Evolutionary conservation across 2,888 invertebrate species (phyloP).

Genomic region (Caenorhabditis drosophilae): DNA sequence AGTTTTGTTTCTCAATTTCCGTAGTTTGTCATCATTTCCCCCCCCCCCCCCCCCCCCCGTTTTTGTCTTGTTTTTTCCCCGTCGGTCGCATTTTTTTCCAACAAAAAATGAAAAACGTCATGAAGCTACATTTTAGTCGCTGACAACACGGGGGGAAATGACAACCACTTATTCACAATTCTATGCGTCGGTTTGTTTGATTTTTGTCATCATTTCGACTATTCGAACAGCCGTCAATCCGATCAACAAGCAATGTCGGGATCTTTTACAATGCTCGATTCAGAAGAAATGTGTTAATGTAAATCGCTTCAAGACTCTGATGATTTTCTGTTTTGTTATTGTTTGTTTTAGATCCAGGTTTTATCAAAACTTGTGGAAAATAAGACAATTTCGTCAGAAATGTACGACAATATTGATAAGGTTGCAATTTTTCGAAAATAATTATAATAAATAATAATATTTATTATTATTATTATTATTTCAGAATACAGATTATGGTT

Average conservation of each 20-base stretch:
- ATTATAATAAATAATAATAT: slow-evolving; percentile 9
- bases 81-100: too few species aligned
- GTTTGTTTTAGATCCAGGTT: slow-evolving; percentile 38
- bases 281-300: slow-evolving; percentile 59
- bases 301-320: slow-evolving; percentile 13
- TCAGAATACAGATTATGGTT: slow-evolving; percentile 63
- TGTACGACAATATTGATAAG: slow-evolving; percentile 63
- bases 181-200: too few species aligned
- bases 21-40: too few species aligned
- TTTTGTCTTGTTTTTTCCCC: too few species aligned
- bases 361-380: slow-evolving; percentile 49
- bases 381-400: slow-evolving; percentile 49
- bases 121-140: too few species aligned
- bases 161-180: too few species aligned
- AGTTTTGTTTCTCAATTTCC: too few species aligned
- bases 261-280: slow-evolving; percentile 55
- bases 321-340: too few species aligned
- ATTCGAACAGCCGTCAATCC: slow-evolving; percentile 5
- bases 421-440: slow-evolving; percentile 28
- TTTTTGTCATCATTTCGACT: too few species aligned
- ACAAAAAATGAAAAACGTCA: too few species aligned
- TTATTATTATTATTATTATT: slow-evolving; percentile 3
- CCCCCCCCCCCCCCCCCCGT: too few species aligned
- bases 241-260: slow-evolving; percentile 55
- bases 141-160: too few species aligned